Percentiles rank a stretch among this genome's conserved stretches.
Evolutionary conservation across 64 coral and sea anemone genomes (phyloP).

Genomic region (Montipora cactus): DNA sequence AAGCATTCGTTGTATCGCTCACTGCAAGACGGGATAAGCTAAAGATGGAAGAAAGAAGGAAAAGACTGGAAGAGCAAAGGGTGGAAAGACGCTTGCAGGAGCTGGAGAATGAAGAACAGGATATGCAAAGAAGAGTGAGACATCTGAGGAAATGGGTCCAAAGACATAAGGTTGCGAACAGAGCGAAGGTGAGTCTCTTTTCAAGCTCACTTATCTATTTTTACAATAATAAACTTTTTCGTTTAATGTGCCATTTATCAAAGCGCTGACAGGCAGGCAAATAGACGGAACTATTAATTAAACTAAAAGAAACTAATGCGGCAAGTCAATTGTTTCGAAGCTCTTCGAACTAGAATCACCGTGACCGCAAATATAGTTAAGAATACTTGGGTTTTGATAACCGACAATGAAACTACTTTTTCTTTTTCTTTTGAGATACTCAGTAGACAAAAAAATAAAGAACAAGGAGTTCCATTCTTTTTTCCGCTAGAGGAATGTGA

Average conservation of each 20-base stretch:
- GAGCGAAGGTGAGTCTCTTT: constrained; percentile 6
- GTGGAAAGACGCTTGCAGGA: background rate
- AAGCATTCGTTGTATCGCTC: constrained; percentile 24
- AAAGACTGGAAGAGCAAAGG: background rate
- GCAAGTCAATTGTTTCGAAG: background rate
- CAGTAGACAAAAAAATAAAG: too few species aligned
- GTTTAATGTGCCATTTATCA: background rate
- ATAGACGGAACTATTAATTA: background rate
- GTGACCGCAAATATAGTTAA: background rate
- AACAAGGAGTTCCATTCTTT: background rate
- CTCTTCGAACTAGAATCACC: background rate
- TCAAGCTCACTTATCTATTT: background rate
- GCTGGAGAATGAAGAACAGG: background rate
- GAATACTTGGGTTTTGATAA: too few species aligned
- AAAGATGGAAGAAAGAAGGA: background rate
- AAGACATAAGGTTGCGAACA: background rate
- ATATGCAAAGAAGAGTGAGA: background rate
- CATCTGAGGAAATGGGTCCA: background rate
- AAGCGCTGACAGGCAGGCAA: background rate
- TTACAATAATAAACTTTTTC: background rate
- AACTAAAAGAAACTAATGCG: background rate
- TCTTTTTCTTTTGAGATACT: too few species aligned
- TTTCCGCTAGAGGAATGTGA: background rate
- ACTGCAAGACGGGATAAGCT: constrained; percentile 5
- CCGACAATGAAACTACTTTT: too few species aligned